Conservation (phyloP, 2,888 invertebrate species). For the Nomada ferruginata region DNA sequence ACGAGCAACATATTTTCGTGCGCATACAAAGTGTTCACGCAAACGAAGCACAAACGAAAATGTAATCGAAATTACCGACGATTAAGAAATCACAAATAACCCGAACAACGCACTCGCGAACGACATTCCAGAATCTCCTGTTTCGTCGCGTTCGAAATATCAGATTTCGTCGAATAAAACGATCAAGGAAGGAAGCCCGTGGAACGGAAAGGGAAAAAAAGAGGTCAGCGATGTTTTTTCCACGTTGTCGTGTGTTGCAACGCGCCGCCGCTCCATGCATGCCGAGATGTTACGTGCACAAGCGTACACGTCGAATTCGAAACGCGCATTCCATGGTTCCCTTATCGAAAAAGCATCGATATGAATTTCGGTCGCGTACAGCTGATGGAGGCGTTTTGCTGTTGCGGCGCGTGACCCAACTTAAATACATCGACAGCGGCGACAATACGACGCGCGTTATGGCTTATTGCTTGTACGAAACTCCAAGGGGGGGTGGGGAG, state of each 20-base stretch:
- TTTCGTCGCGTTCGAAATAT: too few species aligned
- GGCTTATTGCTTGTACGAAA: conserved; percentile 24
- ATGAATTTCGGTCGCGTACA: conserved; percentile 56
- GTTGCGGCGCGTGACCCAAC: conserved; percentile 53
- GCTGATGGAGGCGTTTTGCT: conserved; percentile 26
- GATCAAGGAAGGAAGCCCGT: too few species aligned
- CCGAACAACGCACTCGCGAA: too few species aligned
- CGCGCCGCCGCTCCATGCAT: neutral
- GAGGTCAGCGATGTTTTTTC: neutral
- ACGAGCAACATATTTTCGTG: too few species aligned
- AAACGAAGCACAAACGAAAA: too few species aligned
- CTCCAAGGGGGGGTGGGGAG: too few species aligned
- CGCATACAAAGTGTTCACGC: too few species aligned
- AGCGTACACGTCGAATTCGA: neutral
- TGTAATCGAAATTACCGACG: too few species aligned
- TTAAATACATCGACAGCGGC: conserved; percentile 43
- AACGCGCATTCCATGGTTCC: conserved; percentile 11
- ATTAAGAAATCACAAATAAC: too few species aligned
- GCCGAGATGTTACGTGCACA: neutral
- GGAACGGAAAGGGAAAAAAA: too few species aligned
- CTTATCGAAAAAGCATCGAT: conserved; percentile 45
- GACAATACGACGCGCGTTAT: conserved; percentile 29
- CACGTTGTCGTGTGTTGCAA: neutral
- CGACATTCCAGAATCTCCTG: too few species aligned
- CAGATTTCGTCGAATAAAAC: too few species aligned